Conservation (phyloP, 2,113 vertebrate genomes). For the Pituophis catenifer region DNA sequence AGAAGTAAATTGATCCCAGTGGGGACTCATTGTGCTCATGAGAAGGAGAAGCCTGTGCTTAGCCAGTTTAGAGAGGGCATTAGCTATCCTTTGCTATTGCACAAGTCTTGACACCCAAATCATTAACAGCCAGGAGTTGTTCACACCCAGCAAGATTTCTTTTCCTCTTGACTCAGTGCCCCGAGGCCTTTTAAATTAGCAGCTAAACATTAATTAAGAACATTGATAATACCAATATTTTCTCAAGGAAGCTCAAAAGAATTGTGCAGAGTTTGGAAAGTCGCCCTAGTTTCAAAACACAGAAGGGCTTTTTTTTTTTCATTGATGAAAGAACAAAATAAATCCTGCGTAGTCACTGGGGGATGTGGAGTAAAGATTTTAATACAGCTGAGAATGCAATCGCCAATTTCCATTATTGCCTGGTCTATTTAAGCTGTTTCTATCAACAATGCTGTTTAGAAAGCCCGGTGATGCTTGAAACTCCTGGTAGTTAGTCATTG, state of each 20-base stretch:
- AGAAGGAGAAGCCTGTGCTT: constrained; percentile 26
- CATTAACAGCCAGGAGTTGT: constrained; percentile 6
- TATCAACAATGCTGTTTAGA: background rate
- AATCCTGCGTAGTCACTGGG: background rate
- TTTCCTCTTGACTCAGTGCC: background rate
- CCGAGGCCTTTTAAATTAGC: constrained; percentile 1
- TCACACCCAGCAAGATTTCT: background rate
- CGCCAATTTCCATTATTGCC: background rate
- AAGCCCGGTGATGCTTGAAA: background rate
- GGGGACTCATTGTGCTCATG: constrained; percentile 43
- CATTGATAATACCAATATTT: constrained; percentile 37
- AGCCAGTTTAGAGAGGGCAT: constrained; percentile 60
- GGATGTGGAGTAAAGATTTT: background rate
- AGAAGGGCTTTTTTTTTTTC: constrained; percentile 15
- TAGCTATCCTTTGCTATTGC: constrained; percentile 24
- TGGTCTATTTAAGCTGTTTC: background rate
- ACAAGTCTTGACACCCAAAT: constrained; percentile 23
- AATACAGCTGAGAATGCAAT: background rate
- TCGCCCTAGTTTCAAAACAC: constrained; percentile 8
- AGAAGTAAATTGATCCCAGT: constrained; percentile 66
- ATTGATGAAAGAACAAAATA: background rate
- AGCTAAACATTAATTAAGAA: constrained; percentile 25
- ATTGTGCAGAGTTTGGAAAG: constrained; percentile 36
- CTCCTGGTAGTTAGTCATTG: background rate
- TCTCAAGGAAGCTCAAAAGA: constrained; percentile 16